Evolutionary conservation across 2,113 vertebrate species (phyloP).

Genomic region (Ascaphus truei): DNA sequence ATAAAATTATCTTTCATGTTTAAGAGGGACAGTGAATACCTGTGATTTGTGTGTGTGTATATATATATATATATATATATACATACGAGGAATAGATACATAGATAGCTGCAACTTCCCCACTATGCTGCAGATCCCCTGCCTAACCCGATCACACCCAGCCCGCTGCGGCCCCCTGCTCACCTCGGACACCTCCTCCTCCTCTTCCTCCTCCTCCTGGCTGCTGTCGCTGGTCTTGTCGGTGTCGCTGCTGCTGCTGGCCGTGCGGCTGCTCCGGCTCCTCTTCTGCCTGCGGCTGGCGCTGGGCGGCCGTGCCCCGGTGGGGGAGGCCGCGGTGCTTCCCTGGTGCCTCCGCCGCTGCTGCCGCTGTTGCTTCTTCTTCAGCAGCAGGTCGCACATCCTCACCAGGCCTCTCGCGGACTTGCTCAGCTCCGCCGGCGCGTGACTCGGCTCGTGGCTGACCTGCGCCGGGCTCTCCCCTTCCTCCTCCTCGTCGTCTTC

Average conservation of each 20-base stretch:
- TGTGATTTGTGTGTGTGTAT: too few relatives aligned
- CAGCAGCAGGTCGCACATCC: conserved; percentile 62
- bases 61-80: too few relatives aligned
- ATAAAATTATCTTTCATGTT: too few relatives aligned
- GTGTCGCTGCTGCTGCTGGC: conserved; percentile 51
- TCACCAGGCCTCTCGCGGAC: conserved; percentile 54
- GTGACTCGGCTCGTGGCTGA: not conserved
- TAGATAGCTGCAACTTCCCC: too few relatives aligned
- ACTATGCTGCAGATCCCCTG: too few relatives aligned
- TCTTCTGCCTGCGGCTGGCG: conserved; percentile 48
- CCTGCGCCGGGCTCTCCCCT: conserved; percentile 33
- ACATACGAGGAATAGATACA: too few relatives aligned
- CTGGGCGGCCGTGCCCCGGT: conserved; percentile 44
- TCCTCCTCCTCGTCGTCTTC: conserved; percentile 33
- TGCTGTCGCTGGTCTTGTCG: conserved; percentile 55
- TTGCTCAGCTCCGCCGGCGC: conserved; percentile 39
- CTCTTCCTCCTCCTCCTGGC: conserved; percentile 49
- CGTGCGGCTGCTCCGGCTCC: conserved; percentile 36
- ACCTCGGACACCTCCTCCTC: conserved; percentile 70
- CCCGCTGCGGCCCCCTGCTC: not conserved
- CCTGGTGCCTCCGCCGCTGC: conserved; percentile 46
- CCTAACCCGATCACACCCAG: too few relatives aligned
- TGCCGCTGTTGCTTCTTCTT: conserved; percentile 58
- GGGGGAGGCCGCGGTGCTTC: conserved; percentile 32
- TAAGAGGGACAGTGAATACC: too few relatives aligned